phyloP scores from a whole-genome alignment of 2,113 vertebrate genomes.

The Bujurquina vittata region DNA sequence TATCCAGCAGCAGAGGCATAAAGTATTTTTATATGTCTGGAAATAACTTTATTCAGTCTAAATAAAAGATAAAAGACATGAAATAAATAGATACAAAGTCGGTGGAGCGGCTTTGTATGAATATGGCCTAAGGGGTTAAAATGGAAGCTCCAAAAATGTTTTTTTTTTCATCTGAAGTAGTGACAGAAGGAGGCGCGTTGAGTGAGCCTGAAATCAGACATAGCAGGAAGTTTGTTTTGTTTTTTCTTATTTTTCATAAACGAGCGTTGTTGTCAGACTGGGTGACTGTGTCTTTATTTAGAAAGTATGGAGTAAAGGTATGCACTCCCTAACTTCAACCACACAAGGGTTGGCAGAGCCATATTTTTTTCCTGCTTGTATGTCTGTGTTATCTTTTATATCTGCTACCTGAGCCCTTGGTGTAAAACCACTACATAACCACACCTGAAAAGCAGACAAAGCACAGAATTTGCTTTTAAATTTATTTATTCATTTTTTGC shows the following conservation, averaged over 20 bases:
- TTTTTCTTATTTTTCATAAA: conserved; percentile 10
- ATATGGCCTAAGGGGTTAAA: background rate
- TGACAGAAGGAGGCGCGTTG: background rate
- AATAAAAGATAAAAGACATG: background rate
- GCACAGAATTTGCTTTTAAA: background rate
- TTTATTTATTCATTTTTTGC: background rate
- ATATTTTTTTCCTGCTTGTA: conserved; percentile 23
- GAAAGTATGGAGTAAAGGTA: background rate
- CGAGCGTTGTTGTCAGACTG: conserved; percentile 2
- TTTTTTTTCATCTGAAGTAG: background rate
- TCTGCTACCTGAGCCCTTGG: conserved; percentile 12
- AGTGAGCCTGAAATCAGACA: background rate
- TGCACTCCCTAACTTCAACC: background rate
- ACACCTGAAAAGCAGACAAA: conserved; percentile 4
- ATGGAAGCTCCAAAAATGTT: background rate
- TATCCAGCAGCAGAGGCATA: background rate
- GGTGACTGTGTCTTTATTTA: conserved; percentile 34
- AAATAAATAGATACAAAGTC: background rate
- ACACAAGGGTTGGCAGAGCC: background rate
- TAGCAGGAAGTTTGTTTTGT: background rate
- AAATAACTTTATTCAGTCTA: background rate
- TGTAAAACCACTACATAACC: background rate
- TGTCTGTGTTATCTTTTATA: conserved; percentile 22
- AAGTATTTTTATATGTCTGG: background rate
- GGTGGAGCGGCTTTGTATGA: background rate